These are phyloP conservation scores for Corythoichthys intestinalis DNA, from an alignment of 2,113 vertebrate species.

Conservation along the genomic window DNA sequence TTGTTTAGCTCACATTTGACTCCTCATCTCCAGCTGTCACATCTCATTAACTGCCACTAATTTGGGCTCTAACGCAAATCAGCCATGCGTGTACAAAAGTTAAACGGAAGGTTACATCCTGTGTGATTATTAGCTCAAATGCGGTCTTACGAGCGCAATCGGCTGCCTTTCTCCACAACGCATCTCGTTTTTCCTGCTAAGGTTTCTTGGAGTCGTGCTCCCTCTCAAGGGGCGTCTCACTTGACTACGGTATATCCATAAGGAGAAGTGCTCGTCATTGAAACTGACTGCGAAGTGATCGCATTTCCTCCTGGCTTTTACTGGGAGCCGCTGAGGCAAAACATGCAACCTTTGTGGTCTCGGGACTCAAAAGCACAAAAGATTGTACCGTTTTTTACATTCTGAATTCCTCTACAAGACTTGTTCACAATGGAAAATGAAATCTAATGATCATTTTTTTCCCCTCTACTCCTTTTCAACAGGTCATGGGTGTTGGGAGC, in stretches of 20 bases:
- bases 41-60: slow-evolving; percentile 49
- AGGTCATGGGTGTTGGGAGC: slow-evolving; percentile 98
- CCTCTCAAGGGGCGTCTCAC: slow-evolving; percentile 30
- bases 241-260: slow-evolving; percentile 47
- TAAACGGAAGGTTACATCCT: slow-evolving; percentile 20
- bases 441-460: neutral
- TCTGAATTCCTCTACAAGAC: neutral
- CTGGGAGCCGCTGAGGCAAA: slow-evolving; percentile 52
- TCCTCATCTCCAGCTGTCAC: slow-evolving; percentile 22
- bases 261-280: slow-evolving; percentile 39
- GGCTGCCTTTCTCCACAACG: slow-evolving; percentile 61
- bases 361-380: slow-evolving; percentile 25
- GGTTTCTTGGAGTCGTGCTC: slow-evolving; percentile 16
- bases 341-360: slow-evolving; percentile 45
- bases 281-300: slow-evolving; percentile 57
- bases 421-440: neutral
- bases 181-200: slow-evolving; percentile 40
- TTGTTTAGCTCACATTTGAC: slow-evolving; percentile 32
- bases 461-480: slow-evolving; percentile 57
- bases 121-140: slow-evolving; percentile 8
- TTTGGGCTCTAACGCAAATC: slow-evolving; percentile 31
- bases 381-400: slow-evolving; percentile 19
- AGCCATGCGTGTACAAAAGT: slow-evolving; percentile 1
- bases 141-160: slow-evolving; percentile 64
- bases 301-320: slow-evolving; percentile 55